Evolutionary conservation across 2,113 vertebrate genomes (phyloP).

Genomic region (Trichechus manatus): DNA sequence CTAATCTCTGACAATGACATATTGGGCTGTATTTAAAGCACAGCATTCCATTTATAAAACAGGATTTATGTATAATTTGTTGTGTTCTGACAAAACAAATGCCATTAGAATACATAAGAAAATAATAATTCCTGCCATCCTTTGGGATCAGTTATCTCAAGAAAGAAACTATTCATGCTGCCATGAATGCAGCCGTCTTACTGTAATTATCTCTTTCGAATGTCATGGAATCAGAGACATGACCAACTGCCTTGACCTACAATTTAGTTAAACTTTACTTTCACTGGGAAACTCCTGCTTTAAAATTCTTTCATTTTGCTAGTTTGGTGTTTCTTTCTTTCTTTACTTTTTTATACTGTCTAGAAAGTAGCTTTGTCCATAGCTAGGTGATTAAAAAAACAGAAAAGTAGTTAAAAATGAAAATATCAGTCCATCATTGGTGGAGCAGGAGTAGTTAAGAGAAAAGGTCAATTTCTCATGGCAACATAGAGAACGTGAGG

Average conservation of each 20-base stretch:
- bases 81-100: slow-evolving; percentile 80
- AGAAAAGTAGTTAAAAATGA: background rate
- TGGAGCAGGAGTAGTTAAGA: background rate
- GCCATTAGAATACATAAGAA: slow-evolving; percentile 79
- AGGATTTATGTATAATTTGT: slow-evolving; percentile 82
- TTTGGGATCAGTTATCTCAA: slow-evolving; percentile 75
- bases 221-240: slow-evolving; percentile 63
- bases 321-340: background rate
- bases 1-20: slow-evolving; percentile 84
- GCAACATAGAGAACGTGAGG: background rate
- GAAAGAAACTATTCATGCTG: slow-evolving; percentile 60
- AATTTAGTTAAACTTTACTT: background rate
- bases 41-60: slow-evolving; percentile 78
- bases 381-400: background rate
- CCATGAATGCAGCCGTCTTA: background rate
- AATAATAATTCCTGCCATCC: slow-evolving; percentile 80
- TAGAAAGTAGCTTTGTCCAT: background rate
- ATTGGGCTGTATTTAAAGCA: slow-evolving; percentile 77
- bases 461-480: background rate
- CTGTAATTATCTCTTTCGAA: slow-evolving; percentile 69
- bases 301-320: slow-evolving; percentile 11
- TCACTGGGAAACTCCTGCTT: slow-evolving; percentile 31
- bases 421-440: background rate
- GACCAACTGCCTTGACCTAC: slow-evolving; percentile 54
- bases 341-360: background rate